These are phyloP conservation scores for Ophioninae sp. DNA, from an alignment of 2,888 invertebrate species.

Conservation along the genomic window DNA sequence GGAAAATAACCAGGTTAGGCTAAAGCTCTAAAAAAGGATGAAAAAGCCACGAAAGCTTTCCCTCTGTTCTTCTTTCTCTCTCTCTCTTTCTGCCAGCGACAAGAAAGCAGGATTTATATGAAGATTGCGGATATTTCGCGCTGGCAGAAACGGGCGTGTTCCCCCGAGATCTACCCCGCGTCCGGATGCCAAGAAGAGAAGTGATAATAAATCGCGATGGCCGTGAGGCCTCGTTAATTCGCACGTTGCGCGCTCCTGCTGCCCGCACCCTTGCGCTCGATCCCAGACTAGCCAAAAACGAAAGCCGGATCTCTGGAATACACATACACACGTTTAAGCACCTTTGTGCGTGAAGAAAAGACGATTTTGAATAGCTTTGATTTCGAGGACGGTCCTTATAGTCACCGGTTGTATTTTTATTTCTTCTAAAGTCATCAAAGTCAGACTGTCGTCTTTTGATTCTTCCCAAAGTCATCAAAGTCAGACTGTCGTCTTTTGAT, in stretches of 20 bases:
- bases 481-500: no score
- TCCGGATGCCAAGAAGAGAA: constrained; percentile 39
- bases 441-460: no score
- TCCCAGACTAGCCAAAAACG: constrained; percentile 26
- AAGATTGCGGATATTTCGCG: constrained; percentile 54
- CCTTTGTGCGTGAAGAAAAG: not conserved
- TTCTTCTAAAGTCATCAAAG: no score
- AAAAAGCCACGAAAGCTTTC: not conserved
- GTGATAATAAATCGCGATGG: constrained; percentile 63
- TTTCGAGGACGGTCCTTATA: not conserved
- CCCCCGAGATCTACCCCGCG: constrained; percentile 14
- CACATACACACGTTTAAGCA: not conserved
- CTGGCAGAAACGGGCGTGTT: constrained; percentile 37
- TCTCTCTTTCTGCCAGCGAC: not conserved
- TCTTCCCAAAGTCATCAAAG: no score
- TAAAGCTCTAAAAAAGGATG: not conserved
- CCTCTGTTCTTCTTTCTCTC: not conserved
- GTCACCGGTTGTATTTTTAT: no score
- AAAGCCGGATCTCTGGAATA: constrained; percentile 49
- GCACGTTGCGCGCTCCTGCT: constrained; percentile 43
- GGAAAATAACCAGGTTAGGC: not conserved
- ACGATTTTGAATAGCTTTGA: not conserved
- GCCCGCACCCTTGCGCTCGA: not conserved
- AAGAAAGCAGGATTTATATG: constrained; percentile 57
- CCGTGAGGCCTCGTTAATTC: constrained; percentile 65